phyloP scores from a whole-genome alignment of 2,888 invertebrate genomes.

The Frankliniella intonsa region DNA sequence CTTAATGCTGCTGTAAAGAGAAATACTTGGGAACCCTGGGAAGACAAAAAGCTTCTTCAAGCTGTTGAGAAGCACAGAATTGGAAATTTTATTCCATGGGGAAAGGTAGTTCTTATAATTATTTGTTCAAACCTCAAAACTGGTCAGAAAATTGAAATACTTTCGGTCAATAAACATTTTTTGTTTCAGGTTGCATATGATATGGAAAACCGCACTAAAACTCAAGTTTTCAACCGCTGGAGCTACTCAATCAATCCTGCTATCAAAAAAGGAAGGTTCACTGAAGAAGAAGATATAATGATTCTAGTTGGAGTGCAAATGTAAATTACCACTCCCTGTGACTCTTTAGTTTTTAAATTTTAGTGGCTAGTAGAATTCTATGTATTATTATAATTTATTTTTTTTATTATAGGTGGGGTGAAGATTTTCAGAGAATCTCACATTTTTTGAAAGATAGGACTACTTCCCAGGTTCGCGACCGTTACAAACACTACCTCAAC shows the following conservation, averaged over 20 bases:
- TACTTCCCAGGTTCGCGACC: neutral
- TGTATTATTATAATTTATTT: neutral
- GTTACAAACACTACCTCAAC: slow-evolving; percentile 3
- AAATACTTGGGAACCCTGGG: slow-evolving; percentile 45
- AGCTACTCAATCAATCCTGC: neutral
- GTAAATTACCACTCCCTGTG: neutral
- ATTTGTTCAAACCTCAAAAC: neutral
- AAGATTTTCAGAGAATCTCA: neutral
- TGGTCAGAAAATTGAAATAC: neutral
- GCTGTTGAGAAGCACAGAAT: slow-evolving; percentile 44
- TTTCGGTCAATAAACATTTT: neutral
- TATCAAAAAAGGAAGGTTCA: neutral
- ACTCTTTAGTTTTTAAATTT: neutral
- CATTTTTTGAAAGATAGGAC: neutral
- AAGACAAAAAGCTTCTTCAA: slow-evolving; percentile 45
- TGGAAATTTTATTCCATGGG: slow-evolving; percentile 45
- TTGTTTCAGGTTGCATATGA: neutral
- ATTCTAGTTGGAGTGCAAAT: slow-evolving; percentile 8
- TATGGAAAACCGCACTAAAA: neutral
- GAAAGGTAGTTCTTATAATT: slow-evolving; percentile 38
- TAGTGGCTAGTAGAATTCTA: neutral
- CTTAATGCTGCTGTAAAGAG: slow-evolving; percentile 30
- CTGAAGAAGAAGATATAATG: neutral
- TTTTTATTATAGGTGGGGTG: neutral
- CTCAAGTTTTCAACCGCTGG: neutral